Conservation (phyloP, 2,888 invertebrate genomes). For the Empis livida region DNA sequence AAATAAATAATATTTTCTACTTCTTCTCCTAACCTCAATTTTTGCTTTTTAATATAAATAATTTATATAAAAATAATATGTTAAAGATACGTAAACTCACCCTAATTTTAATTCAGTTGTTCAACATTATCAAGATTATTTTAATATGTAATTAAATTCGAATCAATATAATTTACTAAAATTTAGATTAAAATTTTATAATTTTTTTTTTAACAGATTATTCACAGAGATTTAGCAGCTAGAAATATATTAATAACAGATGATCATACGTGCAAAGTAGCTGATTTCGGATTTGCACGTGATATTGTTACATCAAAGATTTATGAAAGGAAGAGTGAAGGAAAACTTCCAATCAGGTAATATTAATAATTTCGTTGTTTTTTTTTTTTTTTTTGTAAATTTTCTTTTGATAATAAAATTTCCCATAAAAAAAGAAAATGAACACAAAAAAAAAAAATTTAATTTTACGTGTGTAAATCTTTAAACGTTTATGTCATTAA, state of each 20-base stretch:
- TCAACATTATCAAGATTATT: no score
- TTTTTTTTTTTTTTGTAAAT: background rate
- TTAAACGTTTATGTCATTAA: background rate
- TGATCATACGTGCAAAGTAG: conserved; percentile 80
- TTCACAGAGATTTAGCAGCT: conserved; percentile 82
- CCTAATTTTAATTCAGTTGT: no score
- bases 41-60: no score
- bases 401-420: background rate
- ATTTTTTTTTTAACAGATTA: conserved; percentile 49
- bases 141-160: no score
- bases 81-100: no score
- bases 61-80: no score
- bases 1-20: no score
- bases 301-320: conserved; percentile 79
- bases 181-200: no score
- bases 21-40: no score
- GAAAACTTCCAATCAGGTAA: conserved; percentile 57
- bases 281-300: conserved; percentile 87
- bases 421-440: background rate
- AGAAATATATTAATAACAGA: conserved; percentile 78
- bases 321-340: conserved; percentile 79
- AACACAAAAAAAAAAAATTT: background rate
- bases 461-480: background rate
- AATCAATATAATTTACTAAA: no score
- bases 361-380: conserved; percentile 1